phyloP scores from a whole-genome alignment of 2,888 invertebrate species.

The Bembecia ichneumoniformis region DNA sequence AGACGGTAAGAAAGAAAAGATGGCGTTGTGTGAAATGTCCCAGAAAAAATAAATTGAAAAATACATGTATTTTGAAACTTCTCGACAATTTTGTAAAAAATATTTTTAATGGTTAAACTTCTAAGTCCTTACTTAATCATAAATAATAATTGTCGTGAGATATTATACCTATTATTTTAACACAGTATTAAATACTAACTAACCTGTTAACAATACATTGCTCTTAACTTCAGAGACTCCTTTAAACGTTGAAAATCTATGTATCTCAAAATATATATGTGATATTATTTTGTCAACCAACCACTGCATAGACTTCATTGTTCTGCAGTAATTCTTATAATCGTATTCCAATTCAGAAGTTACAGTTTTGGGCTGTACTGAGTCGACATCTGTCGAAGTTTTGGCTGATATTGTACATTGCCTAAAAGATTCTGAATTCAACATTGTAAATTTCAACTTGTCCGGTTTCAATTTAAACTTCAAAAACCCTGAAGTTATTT shows the following conservation, averaged over 20 bases:
- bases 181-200: slow-evolving; percentile 14
- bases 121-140: too few species aligned
- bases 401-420: slow-evolving; percentile 59
- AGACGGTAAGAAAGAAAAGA: too few species aligned
- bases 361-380: slow-evolving; percentile 30
- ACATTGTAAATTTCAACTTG: slow-evolving; percentile 56
- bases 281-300: slow-evolving; percentile 41
- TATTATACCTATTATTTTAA: too few species aligned
- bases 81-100: too few species aligned
- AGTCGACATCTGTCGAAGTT: slow-evolving; percentile 39
- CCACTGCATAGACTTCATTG: slow-evolving; percentile 63
- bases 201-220: slow-evolving; percentile 57
- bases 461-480: slow-evolving; percentile 59
- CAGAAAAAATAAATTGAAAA: too few species aligned
- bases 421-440: slow-evolving; percentile 66
- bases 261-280: slow-evolving; percentile 53
- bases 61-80: too few species aligned
- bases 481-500: slow-evolving; percentile 44
- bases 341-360: slow-evolving; percentile 45
- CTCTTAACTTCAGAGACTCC: slow-evolving; percentile 57
- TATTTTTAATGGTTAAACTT: too few species aligned
- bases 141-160: too few species aligned
- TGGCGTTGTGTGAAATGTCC: too few species aligned
- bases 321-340: slow-evolving; percentile 57
- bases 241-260: slow-evolving; percentile 52